Conservation (phyloP, 2,888 invertebrate genomes). For the Dorcus hopei region DNA sequence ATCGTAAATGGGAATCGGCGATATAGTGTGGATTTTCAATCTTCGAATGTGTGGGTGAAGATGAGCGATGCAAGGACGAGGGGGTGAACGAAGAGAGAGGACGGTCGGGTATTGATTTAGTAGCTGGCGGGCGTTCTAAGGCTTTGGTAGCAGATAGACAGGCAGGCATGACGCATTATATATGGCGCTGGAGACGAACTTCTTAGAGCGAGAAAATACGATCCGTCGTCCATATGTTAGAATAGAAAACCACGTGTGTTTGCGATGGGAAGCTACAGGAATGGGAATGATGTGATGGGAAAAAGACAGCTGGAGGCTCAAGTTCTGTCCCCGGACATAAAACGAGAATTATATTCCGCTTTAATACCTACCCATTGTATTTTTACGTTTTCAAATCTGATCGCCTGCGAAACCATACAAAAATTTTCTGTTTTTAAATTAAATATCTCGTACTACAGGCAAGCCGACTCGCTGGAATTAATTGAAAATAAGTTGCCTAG, state of each 20-base stretch:
- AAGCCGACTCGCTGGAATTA: no score
- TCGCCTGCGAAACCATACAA: no score
- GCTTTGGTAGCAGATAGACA: slow-evolving; percentile 50
- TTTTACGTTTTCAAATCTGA: no score
- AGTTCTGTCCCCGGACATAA: slow-evolving; percentile 17
- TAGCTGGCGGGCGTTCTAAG: slow-evolving; percentile 50
- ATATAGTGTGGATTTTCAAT: slow-evolving; percentile 15
- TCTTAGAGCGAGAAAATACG: slow-evolving; percentile 32
- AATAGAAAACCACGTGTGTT: slow-evolving; percentile 28
- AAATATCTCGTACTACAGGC: no score
- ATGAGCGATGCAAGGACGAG: slow-evolving; percentile 26
- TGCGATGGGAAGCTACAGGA: slow-evolving; percentile 26
- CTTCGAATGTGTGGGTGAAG: slow-evolving; percentile 27
- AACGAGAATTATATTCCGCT: slow-evolving; percentile 17
- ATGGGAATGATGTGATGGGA: slow-evolving; percentile 43
- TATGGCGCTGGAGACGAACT: slow-evolving; percentile 52
- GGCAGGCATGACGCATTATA: slow-evolving; percentile 52
- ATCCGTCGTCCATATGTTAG: background rate
- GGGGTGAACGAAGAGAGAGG: slow-evolving; percentile 26
- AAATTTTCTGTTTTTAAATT: no score
- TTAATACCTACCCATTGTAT: slow-evolving; percentile 1
- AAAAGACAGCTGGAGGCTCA: slow-evolving; percentile 45
- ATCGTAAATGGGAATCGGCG: background rate
- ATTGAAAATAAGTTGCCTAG: no score
- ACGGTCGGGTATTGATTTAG: slow-evolving; percentile 49